A percentile compares a stretch with the other conserved stretches of the same genome.
Evolutionary conservation across 1,140 invertebrate species (phyloP).

Genomic region (Melipona quadrifasciata): DNA sequence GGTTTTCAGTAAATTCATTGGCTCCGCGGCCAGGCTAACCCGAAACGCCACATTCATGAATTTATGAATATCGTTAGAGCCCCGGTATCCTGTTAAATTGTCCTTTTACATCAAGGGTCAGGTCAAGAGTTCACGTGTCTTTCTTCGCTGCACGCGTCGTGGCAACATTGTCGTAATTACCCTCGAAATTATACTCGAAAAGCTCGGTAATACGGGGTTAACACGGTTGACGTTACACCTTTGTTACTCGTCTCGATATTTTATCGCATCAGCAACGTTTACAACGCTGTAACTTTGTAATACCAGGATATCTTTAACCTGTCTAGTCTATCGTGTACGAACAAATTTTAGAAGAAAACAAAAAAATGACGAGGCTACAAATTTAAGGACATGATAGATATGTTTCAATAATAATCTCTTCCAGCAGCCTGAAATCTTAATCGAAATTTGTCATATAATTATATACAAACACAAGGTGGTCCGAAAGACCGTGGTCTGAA

Average conservation of each 20-base stretch:
- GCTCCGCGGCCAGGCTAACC: background rate
- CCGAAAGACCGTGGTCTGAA: too few species aligned
- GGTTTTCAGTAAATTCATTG: slow-evolving; percentile 58
- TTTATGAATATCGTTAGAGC: slow-evolving; percentile 67
- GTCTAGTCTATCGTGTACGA: too few species aligned
- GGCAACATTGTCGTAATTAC: slow-evolving; percentile 21
- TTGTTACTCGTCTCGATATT: background rate
- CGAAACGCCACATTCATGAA: slow-evolving; percentile 56
- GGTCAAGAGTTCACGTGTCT: slow-evolving; percentile 62
- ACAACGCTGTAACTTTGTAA: too few species aligned
- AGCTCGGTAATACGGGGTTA: background rate
- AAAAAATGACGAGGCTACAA: too few species aligned
- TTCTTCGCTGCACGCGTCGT: background rate
- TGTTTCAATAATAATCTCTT: too few species aligned
- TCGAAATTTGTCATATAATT: too few species aligned
- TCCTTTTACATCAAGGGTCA: slow-evolving; percentile 33
- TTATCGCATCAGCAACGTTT: too few species aligned
- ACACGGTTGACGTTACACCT: background rate
- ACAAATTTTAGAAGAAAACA: too few species aligned
- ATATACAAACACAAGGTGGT: too few species aligned
- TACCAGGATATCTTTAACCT: too few species aligned
- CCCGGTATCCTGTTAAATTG: slow-evolving; percentile 26
- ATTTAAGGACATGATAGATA: too few species aligned
- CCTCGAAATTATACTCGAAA: slow-evolving; percentile 10
- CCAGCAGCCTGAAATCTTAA: too few species aligned